phyloP scores from a whole-genome alignment of 2,888 invertebrate species.

The Lasioglossum oenotherae region DNA sequence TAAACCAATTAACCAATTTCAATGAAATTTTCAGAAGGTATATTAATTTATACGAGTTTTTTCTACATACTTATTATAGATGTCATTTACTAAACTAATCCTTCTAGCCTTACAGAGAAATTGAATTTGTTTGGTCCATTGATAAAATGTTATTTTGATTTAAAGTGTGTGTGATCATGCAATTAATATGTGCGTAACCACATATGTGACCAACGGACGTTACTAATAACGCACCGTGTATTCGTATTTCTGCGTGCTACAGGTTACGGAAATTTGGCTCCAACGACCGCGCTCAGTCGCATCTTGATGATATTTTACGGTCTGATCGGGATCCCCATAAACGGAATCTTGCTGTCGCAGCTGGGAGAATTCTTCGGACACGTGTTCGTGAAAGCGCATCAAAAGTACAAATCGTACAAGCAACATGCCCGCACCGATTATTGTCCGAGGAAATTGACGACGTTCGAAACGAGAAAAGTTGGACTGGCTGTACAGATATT shows the following conservation, averaged over 20 bases:
- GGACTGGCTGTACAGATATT: constrained; percentile 92
- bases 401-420: constrained; percentile 91
- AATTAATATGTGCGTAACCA: no score
- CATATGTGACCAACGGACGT: no score
- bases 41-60: no score
- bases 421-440: constrained; percentile 85
- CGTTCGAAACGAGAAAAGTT: constrained; percentile 85
- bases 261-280: constrained; percentile 96
- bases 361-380: constrained; percentile 93
- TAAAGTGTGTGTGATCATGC: no score
- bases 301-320: constrained; percentile 95
- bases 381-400: constrained; percentile 89
- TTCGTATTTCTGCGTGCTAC: constrained; percentile 63
- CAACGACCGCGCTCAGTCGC: constrained; percentile 91
- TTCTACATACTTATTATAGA: no score
- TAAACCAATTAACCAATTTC: no score
- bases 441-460: constrained; percentile 74
- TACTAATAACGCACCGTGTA: background rate
- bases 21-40: no score
- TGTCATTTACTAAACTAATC: no score
- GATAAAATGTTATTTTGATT: no score
- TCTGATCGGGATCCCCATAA: constrained; percentile 93
- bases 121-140: no score
- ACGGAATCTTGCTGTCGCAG: constrained; percentile 87
- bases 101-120: no score